Conservation (phyloP, 2,797 vertebrate genomes). For the Parambassis ranga region DNA sequence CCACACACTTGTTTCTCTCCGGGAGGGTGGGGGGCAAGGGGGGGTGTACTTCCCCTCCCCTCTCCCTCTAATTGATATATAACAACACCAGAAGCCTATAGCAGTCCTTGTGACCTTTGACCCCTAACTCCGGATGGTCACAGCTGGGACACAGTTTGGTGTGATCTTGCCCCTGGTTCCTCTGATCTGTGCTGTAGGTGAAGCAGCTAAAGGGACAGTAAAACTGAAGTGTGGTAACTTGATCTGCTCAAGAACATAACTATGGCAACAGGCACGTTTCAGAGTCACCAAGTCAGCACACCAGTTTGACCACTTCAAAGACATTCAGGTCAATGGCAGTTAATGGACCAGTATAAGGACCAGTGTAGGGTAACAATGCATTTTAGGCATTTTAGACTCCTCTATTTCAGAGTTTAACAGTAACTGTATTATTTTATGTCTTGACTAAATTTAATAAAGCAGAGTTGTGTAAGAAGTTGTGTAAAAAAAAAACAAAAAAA, state of each 20-base stretch:
- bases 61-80: slow-evolving; percentile 86
- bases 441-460: neutral
- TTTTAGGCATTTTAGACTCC: slow-evolving; percentile 9
- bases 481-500: neutral
- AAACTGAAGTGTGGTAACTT: slow-evolving; percentile 65
- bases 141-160: slow-evolving; percentile 66
- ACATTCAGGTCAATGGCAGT: slow-evolving; percentile 47
- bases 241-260: slow-evolving; percentile 55
- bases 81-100: slow-evolving; percentile 77
- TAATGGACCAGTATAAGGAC: slow-evolving; percentile 38
- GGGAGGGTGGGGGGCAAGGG: slow-evolving; percentile 31
- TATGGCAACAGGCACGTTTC: slow-evolving; percentile 62
- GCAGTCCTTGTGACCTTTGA: slow-evolving; percentile 57
- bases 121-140: slow-evolving; percentile 69
- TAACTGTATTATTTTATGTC: neutral
- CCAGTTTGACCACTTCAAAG: slow-evolving; percentile 62
- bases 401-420: neutral
- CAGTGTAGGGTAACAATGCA: slow-evolving; percentile 51
- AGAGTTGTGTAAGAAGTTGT: neutral
- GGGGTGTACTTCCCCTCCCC: slow-evolving; percentile 26
- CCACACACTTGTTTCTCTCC: slow-evolving; percentile 36
- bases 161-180: slow-evolving; percentile 42
- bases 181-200: slow-evolving; percentile 78
- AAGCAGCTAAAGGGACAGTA: slow-evolving; percentile 52
- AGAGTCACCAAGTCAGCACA: slow-evolving; percentile 59